Conservation (phyloP, 35 echinoderm and acorn worm genomes). For the Acanthaster planci region DNA sequence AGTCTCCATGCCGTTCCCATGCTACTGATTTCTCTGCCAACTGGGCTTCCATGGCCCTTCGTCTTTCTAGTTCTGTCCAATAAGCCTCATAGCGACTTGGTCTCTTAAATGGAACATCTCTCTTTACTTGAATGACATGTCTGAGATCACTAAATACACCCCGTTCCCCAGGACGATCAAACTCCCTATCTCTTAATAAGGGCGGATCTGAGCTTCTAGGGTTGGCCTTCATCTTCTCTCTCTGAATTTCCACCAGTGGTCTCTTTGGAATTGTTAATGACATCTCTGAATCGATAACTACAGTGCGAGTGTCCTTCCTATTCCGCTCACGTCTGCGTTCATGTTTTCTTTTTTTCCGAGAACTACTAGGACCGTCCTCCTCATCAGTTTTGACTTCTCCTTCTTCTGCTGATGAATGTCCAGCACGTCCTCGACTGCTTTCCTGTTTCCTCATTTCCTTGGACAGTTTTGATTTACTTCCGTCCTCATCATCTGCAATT, state of each 20-base stretch:
- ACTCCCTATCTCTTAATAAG: neutral
- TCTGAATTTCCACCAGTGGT: conserved; percentile 2
- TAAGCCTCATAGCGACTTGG: conserved; percentile 43
- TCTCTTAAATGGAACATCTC: conserved; percentile 42
- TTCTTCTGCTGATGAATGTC: conserved; percentile 63
- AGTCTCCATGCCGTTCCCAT: conserved; percentile 23
- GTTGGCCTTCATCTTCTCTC: conserved; percentile 4
- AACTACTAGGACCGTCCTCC: conserved; percentile 10
- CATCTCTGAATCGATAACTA: conserved; percentile 49
- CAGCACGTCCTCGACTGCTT: neutral
- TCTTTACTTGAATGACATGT: conserved; percentile 67
- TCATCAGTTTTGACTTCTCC: conserved; percentile 71
- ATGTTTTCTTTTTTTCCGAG: conserved; percentile 35
- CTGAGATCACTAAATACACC: conserved; percentile 47
- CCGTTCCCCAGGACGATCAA: conserved; percentile 1
- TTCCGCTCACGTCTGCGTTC: conserved; percentile 39
- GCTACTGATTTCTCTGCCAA: conserved; percentile 25
- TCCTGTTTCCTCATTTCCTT: neutral
- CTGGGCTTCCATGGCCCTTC: conserved; percentile 36
- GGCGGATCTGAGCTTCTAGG: neutral
- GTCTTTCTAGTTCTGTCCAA: conserved; percentile 48
- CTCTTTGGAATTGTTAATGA: conserved; percentile 24
- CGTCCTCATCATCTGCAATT: conserved; percentile 29
- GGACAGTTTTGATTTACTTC: neutral
- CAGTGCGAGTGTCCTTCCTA: conserved; percentile 45